Percentiles rank a stretch among this genome's conserved stretches.
phyloP scores from a whole-genome alignment of 1,140 invertebrate species.

The Dermatophagoides farinae region DNA sequence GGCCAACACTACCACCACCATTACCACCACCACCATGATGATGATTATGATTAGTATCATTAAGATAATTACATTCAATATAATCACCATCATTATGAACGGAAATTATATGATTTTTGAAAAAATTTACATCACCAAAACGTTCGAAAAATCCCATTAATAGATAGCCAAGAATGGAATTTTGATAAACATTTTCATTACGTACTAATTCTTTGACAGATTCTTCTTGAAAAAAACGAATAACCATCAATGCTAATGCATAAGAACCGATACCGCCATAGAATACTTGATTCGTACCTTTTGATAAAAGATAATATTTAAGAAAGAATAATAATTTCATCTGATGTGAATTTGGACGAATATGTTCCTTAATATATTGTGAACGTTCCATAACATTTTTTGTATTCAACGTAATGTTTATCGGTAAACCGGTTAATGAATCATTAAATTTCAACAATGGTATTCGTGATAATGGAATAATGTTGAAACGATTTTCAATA shows the following conservation, averaged over 20 bases:
- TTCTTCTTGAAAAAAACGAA: slow-evolving; percentile 77
- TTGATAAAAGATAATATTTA: slow-evolving; percentile 36
- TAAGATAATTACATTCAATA: background rate
- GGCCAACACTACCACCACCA: background rate
- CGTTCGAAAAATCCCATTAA: slow-evolving; percentile 94
- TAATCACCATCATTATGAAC: background rate
- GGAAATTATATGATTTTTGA: background rate
- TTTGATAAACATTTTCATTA: background rate
- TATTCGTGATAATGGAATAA: slow-evolving; percentile 83
- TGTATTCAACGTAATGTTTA: slow-evolving; percentile 97
- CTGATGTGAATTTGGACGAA: slow-evolving; percentile 24
- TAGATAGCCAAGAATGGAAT: slow-evolving; percentile 54
- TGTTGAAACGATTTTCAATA: slow-evolving; percentile 65
- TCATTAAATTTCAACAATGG: slow-evolving; percentile 96
- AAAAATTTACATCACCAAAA: slow-evolving; percentile 44
- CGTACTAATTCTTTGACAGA: slow-evolving; percentile 37
- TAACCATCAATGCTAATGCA: slow-evolving; percentile 90
- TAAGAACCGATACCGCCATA: slow-evolving; percentile 97
- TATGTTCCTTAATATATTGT: slow-evolving; percentile 47
- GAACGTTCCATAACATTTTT: slow-evolving; percentile 82
- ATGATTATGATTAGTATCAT: background rate
- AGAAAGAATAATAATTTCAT: background rate
- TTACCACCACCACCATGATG: background rate
- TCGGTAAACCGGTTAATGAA: slow-evolving; percentile 67
- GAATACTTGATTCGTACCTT: slow-evolving; percentile 96